phyloP scores from a whole-genome alignment of 1,140 invertebrate species.

The Cotesia vestalis region DNA sequence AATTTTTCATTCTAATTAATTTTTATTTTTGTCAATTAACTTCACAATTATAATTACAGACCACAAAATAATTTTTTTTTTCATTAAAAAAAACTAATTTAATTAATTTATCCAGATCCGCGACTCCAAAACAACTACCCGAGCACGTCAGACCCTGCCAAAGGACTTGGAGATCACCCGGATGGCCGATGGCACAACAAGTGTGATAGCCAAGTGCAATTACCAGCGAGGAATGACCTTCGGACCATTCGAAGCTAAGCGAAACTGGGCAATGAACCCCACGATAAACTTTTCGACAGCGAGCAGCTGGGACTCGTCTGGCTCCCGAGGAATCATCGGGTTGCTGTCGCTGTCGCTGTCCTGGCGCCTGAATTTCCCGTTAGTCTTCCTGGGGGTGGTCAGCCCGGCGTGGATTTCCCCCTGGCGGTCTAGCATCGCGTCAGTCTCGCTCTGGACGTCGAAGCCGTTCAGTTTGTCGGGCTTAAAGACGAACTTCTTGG shows the following conservation, averaged over 20 bases:
- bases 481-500: conserved; percentile 88
- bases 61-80: background rate
- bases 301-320: conserved; percentile 55
- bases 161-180: conserved; percentile 51
- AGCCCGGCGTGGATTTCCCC: conserved; percentile 61
- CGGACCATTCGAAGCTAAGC: conserved; percentile 63
- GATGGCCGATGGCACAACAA: conserved; percentile 50
- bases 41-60: too few species aligned
- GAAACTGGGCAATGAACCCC: conserved; percentile 53
- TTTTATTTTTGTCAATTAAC: too few species aligned
- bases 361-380: conserved; percentile 50
- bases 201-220: conserved; percentile 50
- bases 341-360: conserved; percentile 63
- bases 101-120: conserved; percentile 40
- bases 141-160: conserved; percentile 62
- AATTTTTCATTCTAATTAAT: too few species aligned
- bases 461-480: conserved; percentile 94
- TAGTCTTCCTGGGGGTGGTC: conserved; percentile 49
- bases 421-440: conserved; percentile 85
- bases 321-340: conserved; percentile 50
- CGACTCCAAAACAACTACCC: conserved; percentile 48
- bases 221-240: conserved; percentile 61
- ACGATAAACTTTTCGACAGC: conserved; percentile 68
- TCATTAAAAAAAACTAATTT: background rate
- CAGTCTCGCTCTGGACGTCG: conserved; percentile 86